These are phyloP conservation scores for Tinamus major DNA, from an alignment of 2,797 vertebrate genomes.

Conservation along the genomic window DNA sequence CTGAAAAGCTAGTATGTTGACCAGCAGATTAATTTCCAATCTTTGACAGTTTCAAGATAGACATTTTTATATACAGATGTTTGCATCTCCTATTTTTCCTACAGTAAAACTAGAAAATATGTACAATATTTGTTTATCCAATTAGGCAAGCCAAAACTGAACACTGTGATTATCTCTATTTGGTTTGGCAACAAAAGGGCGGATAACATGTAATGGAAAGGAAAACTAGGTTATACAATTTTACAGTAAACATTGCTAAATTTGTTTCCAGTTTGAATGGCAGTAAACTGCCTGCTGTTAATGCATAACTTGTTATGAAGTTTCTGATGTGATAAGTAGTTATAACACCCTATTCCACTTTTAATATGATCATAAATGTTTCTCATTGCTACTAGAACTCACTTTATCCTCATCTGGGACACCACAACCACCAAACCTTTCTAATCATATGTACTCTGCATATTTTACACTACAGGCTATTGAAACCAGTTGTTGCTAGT, in stretches of 20 bases:
- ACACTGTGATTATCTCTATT: conserved; percentile 55
- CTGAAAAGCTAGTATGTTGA: background rate
- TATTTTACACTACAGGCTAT: background rate
- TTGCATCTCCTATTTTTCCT: background rate
- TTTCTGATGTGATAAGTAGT: conserved; percentile 5
- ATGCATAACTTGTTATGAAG: background rate
- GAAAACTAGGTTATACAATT: conserved; percentile 43
- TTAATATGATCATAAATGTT: background rate
- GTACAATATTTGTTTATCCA: background rate
- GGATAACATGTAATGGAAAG: conserved; percentile 56
- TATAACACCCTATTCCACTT: background rate
- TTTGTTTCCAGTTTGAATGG: conserved; percentile 33
- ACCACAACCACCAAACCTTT: background rate
- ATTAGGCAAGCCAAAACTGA: conserved; percentile 40
- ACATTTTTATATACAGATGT: background rate
- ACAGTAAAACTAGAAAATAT: background rate
- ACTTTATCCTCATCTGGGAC: background rate
- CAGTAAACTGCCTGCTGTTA: conserved; percentile 13
- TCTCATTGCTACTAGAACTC: background rate
- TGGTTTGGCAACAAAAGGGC: conserved; percentile 55
- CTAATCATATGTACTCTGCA: background rate
- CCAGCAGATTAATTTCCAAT: background rate
- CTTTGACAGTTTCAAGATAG: background rate
- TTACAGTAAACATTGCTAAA: conserved; percentile 49
- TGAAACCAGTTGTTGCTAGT: background rate